phyloP scores from a whole-genome alignment of 2,888 invertebrate genomes.

The Timema cristinae region DNA sequence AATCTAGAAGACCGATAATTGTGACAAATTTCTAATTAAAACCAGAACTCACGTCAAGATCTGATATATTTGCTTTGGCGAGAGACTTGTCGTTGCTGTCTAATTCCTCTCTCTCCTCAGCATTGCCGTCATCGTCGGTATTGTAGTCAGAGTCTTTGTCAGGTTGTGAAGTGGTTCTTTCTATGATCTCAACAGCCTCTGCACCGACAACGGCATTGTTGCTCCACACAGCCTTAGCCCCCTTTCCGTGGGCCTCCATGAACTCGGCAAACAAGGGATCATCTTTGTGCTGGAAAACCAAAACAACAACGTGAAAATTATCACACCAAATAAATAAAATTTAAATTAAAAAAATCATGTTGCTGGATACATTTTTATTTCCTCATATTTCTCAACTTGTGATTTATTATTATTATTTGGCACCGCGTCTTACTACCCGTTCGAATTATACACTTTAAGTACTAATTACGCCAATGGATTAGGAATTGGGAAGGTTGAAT shows the following conservation, averaged over 20 bases:
- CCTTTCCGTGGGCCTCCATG: conserved; percentile 72
- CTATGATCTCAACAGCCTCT: conserved; percentile 26
- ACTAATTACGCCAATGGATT: no score
- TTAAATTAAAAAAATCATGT: no score
- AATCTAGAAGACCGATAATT: neutral
- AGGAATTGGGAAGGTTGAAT: no score
- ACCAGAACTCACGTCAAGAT: conserved; percentile 58
- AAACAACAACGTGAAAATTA: conserved; percentile 13
- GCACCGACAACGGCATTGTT: conserved; percentile 50
- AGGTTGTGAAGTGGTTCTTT: conserved; percentile 20
- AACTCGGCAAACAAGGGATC: conserved; percentile 89
- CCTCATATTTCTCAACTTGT: no score
- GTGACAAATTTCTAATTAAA: neutral
- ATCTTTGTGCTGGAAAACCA: conserved; percentile 63
- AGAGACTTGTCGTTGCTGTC: conserved; percentile 49
- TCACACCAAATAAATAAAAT: neutral
- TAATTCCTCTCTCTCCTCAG: conserved; percentile 34
- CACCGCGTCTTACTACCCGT: no score
- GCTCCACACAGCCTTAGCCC: conserved; percentile 49
- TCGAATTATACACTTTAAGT: no score
- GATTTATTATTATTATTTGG: no score
- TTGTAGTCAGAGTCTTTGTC: conserved; percentile 34
- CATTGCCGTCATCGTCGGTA: conserved; percentile 36
- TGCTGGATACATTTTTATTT: no score
- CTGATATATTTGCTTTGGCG: conserved; percentile 70